These are phyloP conservation scores for Sericinus montela DNA, from an alignment of 2,888 invertebrate genomes.

Conservation along the genomic window DNA sequence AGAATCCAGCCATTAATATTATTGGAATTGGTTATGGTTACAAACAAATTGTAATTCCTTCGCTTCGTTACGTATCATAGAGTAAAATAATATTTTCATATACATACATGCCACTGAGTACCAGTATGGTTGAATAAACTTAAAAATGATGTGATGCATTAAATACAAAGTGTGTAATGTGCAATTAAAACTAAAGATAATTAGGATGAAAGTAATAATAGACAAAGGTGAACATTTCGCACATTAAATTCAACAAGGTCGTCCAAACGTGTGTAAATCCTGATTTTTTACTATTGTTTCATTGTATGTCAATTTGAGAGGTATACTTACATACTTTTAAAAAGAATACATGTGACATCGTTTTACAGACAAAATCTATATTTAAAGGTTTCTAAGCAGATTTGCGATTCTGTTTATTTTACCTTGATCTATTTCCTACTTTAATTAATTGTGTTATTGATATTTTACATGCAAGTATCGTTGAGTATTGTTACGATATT, in stretches of 20 bases:
- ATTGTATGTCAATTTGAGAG: no score
- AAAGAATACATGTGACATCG: no score
- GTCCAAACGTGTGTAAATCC: no score
- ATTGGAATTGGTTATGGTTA: neutral
- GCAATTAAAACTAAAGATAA: conserved; percentile 29
- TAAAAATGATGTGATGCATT: conserved; percentile 25
- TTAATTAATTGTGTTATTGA: no score
- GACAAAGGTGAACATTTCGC: conserved; percentile 20
- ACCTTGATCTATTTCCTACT: neutral
- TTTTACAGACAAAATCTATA: no score
- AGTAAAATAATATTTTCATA: conserved; percentile 1
- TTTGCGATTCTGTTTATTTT: neutral
- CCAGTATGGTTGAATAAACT: conserved; percentile 18
- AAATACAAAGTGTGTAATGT: conserved; percentile 33
- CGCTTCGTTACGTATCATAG: neutral
- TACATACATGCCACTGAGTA: conserved; percentile 28
- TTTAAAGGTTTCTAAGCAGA: no score
- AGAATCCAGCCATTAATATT: no score
- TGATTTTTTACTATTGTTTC: no score
- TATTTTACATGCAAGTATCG: no score
- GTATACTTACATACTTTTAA: no score
- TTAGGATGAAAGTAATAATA: conserved; percentile 26
- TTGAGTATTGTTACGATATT: no score
- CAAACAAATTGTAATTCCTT: conserved; percentile 21
- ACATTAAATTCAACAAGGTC: conserved; percentile 4